Evolutionary conservation across 2,113 vertebrate species (phyloP), one percentile per base, ranked within the genome.

Genomic region (Callopanchax toddi): DNA sequence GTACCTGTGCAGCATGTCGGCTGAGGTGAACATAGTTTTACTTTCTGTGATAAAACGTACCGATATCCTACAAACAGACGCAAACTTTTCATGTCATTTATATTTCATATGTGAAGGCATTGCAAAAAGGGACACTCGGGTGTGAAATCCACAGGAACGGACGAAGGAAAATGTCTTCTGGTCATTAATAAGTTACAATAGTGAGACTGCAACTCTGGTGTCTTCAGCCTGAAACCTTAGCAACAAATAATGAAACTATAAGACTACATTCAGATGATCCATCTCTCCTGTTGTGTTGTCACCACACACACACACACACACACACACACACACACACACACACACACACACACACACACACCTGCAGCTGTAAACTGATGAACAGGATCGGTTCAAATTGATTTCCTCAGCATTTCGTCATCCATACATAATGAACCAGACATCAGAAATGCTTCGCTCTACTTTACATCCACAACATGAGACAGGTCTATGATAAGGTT

Each of bases 111-210:
- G 12, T n/a, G 21, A 40, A 13, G 29, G n/a, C 21, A n/a, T 12
- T 25, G 16, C 37, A 5, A 4, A 25, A 25, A 54, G 6, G n/a
- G 1, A 32, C 9, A 32, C 17, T 3, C 25, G 18, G 18, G 29
- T 34, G 29, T 32, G 22, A 7, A 37, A 56, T 25, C 21, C 53
- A 40, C 37, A 56, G 8, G 4, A 17, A 22, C 23, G 36, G 20
- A 15, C 3, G 9, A 17, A 22, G 15, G 4, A 40, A 39, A 25
- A 39, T 5, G 16, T 11, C n/a, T 6, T 25, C 15, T 15, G 15
- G 54, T 57, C 37, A 40, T 56, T 11, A 10, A 57, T 42, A 56
- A 56, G 22, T 56, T 5, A 57, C 40, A 16, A 42, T 12, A 40
- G 9, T 23, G 36, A 23, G 37, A 26, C 16, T n/a, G 16, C 9